Percentiles rank a stretch among this genome's conserved stretches.
These are phyloP conservation scores for Rhopilema esculentum DNA, from an alignment of 30 jellyfish, hydroid and myxozoan genomes.

Conservation along the genomic window DNA sequence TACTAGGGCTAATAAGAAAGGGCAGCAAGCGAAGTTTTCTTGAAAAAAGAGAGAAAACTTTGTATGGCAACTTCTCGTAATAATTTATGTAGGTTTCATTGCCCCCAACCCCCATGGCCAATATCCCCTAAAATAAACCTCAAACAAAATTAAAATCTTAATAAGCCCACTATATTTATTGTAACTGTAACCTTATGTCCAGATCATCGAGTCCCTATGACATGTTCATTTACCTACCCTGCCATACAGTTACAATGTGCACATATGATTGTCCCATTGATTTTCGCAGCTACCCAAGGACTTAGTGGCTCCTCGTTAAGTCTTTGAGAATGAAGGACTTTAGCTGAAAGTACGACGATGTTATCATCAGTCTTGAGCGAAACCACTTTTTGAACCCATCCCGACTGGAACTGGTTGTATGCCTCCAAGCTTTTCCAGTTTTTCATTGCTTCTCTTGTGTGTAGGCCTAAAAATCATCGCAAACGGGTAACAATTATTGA, in stretches of 20 bases:
- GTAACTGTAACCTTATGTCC: too few species aligned
- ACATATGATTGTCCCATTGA: slow-evolving; percentile 41
- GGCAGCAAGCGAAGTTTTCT: too few species aligned
- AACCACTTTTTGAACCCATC: slow-evolving; percentile 42
- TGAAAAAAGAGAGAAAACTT: too few species aligned
- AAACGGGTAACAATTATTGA: background rate
- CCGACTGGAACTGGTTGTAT: slow-evolving; percentile 59
- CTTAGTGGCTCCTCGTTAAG: slow-evolving; percentile 34
- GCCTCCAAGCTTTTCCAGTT: slow-evolving; percentile 57
- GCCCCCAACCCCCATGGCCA: too few species aligned
- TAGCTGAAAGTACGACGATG: slow-evolving; percentile 15
- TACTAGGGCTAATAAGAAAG: too few species aligned
- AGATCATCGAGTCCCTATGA: background rate
- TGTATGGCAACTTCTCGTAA: too few species aligned
- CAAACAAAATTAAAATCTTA: too few species aligned
- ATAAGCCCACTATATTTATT: too few species aligned
- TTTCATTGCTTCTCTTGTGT: slow-evolving; percentile 62
- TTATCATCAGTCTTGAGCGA: background rate
- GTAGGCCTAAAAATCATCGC: slow-evolving; percentile 12
- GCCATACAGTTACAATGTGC: slow-evolving; percentile 58
- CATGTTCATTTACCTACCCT: slow-evolving; percentile 16
- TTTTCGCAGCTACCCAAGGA: slow-evolving; percentile 39
- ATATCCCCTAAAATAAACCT: too few species aligned
- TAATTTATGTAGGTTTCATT: too few species aligned
- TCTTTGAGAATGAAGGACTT: slow-evolving; percentile 54